Conservation (phyloP, 2,888 invertebrate genomes). For the Aleiodes leptofemur region DNA sequence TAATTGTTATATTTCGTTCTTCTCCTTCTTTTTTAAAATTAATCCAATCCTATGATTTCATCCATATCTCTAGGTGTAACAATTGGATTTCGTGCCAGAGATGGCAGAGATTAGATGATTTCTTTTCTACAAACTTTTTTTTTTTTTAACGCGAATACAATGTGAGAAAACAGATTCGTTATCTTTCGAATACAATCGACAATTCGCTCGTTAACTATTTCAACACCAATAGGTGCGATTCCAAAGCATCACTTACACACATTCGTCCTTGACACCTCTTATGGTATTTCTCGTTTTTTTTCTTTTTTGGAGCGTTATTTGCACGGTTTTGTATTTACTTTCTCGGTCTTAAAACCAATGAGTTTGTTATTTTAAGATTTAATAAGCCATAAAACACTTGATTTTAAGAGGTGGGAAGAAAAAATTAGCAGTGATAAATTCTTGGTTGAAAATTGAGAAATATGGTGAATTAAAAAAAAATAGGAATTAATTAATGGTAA, state of each 20-base stretch:
- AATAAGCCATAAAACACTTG: constrained; percentile 12
- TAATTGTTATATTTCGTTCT: too few species aligned
- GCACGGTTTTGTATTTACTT: constrained; percentile 22
- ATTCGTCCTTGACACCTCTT: constrained; percentile 39
- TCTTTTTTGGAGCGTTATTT: constrained; percentile 6
- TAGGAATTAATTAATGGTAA: not conserved
- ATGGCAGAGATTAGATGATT: not conserved
- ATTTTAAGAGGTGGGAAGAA: not conserved
- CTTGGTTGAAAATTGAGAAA: too few species aligned
- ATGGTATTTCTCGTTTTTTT: not conserved
- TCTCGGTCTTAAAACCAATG: constrained; percentile 15
- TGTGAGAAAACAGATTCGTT: not conserved
- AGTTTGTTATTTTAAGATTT: constrained; percentile 5
- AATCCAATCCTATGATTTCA: too few species aligned
- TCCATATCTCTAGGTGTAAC: not conserved
- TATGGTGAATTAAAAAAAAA: too few species aligned
- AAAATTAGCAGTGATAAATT: too few species aligned
- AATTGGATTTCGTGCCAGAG: not conserved
- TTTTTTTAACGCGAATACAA: not conserved
- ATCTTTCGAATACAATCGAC: constrained; percentile 33
- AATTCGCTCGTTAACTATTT: constrained; percentile 34
- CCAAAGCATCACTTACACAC: constrained; percentile 16
- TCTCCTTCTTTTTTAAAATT: too few species aligned
- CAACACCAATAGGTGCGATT: constrained; percentile 33
- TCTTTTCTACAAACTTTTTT: not conserved